Conservation (phyloP, 2,888 invertebrate species). For the Rhaphigaster nebulosa region DNA sequence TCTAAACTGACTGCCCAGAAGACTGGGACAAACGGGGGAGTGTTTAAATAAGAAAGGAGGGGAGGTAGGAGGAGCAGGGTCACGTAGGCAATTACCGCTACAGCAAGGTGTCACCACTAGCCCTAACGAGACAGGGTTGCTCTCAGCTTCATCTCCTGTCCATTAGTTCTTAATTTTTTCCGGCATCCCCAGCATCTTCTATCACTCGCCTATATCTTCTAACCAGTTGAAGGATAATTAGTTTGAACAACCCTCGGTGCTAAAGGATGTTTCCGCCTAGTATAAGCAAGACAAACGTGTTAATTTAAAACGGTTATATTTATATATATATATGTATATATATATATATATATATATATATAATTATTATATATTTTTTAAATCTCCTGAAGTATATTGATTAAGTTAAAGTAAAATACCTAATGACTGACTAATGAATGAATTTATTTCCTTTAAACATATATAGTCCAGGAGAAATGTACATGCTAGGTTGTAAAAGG, state of each 20-base stretch:
- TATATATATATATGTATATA: too few relatives aligned
- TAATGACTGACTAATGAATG: too few relatives aligned
- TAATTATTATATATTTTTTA: too few relatives aligned
- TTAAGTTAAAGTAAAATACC: not conserved
- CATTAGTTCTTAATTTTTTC: constrained; percentile 41
- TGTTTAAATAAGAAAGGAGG: constrained; percentile 44
- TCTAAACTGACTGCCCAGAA: not conserved
- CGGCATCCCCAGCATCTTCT: not conserved
- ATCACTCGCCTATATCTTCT: not conserved
- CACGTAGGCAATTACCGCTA: constrained; percentile 49
- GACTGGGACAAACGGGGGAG: constrained; percentile 1
- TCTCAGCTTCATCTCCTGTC: constrained; percentile 46
- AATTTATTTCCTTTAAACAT: too few relatives aligned
- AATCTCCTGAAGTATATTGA: not conserved
- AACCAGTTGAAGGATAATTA: constrained; percentile 18
- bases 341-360: too few relatives aligned
- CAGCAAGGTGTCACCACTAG: constrained; percentile 1
- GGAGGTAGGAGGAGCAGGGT: not conserved
- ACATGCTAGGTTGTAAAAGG: too few relatives aligned
- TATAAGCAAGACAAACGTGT: not conserved
- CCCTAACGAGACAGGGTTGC: constrained; percentile 35
- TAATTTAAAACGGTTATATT: not conserved
- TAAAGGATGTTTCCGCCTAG: not conserved
- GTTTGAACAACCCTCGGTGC: not conserved
- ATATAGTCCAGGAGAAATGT: too few relatives aligned